Percentiles rank a stretch among this genome's conserved stretches.
phyloP scores from a whole-genome alignment of 2,888 invertebrate species.

The Aphodius granarius region DNA sequence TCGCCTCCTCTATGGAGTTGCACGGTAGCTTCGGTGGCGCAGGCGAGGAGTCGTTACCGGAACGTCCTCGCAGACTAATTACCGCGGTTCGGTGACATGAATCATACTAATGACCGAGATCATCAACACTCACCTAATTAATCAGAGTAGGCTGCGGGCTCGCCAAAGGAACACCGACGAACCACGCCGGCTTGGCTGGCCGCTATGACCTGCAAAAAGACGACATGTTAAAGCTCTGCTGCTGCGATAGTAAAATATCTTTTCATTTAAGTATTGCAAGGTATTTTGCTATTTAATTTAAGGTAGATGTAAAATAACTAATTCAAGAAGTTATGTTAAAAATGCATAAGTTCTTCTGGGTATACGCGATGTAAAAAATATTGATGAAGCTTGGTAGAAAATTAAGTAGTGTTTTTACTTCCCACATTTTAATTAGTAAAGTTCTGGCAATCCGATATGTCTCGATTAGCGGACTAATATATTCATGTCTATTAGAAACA shows the following conservation, averaged over 20 bases:
- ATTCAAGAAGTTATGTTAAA: too few relatives aligned
- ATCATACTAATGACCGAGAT: conserved; percentile 46
- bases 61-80: conserved; percentile 36
- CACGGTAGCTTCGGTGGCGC: conserved; percentile 11
- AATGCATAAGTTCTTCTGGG: too few relatives aligned
- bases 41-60: neutral
- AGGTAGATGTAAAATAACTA: too few relatives aligned
- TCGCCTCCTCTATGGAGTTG: neutral
- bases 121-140: conserved; percentile 48
- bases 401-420: too few relatives aligned
- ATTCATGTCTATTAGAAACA: neutral
- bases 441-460: neutral
- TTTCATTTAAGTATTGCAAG: too few relatives aligned
- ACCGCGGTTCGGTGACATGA: conserved; percentile 39
- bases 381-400: too few relatives aligned
- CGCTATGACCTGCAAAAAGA: neutral
- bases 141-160: conserved; percentile 34
- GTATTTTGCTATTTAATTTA: too few relatives aligned
- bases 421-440: too few relatives aligned
- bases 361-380: too few relatives aligned
- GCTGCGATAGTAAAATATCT: neutral
- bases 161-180: neutral
- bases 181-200: neutral
- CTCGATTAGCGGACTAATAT: neutral
- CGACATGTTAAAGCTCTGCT: neutral